A percentile compares a stretch with the other conserved stretches of the same genome.
These are phyloP conservation scores for Gordius sp. DNA, from an alignment of 2,888 invertebrate species.

Conservation along the genomic window DNA sequence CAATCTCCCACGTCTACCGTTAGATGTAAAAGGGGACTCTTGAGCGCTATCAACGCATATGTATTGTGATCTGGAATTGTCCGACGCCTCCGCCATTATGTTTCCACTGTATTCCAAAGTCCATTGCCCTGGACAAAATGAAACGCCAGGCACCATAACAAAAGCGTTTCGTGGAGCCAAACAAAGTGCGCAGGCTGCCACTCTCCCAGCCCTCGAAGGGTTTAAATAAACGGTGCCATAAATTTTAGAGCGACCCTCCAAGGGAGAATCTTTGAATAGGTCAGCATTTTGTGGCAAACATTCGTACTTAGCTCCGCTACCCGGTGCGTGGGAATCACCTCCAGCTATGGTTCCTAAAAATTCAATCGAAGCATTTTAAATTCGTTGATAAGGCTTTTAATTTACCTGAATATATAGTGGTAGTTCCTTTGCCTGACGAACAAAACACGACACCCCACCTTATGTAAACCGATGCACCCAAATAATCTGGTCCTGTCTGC, in stretches of 20 bases:
- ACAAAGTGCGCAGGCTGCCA: conserved; percentile 13
- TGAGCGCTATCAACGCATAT: conserved; percentile 12
- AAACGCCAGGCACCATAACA: conserved; percentile 10
- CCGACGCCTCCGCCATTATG: background rate
- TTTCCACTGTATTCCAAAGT: background rate
- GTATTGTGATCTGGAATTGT: background rate
- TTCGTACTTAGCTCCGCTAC: background rate
- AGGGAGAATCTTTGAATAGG: background rate
- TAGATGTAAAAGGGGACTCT: background rate
- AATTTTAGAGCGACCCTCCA: conserved; percentile 1
- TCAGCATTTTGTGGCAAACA: background rate
- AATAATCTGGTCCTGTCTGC: background rate
- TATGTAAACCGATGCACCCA: background rate
- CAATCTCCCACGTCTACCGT: background rate
- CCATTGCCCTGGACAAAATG: conserved; percentile 12
- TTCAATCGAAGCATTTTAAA: no score
- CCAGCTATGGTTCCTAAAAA: background rate
- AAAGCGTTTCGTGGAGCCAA: background rate
- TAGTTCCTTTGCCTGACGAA: background rate
- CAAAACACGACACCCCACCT: conserved; percentile 6
- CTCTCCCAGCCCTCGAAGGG: background rate
- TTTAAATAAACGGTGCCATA: conserved; percentile 3
- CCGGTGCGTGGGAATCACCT: conserved; percentile 3
- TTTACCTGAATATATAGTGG: conserved; percentile 3
- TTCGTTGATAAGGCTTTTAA: no score